phyloP scores from a whole-genome alignment of 2,113 vertebrate genomes.

The Trichomycterus rosablanca region DNA sequence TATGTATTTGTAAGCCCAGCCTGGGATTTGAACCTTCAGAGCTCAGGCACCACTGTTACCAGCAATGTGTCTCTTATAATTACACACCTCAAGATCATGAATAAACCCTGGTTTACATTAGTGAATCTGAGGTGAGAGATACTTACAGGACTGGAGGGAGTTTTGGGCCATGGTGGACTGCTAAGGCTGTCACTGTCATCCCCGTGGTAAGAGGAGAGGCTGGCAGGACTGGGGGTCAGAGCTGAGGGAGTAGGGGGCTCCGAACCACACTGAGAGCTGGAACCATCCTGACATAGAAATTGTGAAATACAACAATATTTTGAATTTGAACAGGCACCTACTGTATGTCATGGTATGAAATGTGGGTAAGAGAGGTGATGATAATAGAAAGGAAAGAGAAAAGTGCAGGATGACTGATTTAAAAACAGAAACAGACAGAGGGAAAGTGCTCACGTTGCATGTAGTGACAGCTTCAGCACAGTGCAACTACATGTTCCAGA shows the following conservation, averaged over 20 bases:
- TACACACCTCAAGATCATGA: no score
- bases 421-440: no score
- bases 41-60: no score
- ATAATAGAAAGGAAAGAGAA: not conserved
- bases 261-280: slow-evolving; percentile 86
- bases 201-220: slow-evolving; percentile 89
- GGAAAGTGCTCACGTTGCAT: not conserved
- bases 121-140: slow-evolving; percentile 14
- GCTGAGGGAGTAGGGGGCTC: slow-evolving; percentile 87
- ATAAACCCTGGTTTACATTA: no score
- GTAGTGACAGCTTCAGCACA: slow-evolving; percentile 10
- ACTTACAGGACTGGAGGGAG: slow-evolving; percentile 83
- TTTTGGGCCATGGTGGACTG: slow-evolving; percentile 92
- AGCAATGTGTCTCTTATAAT: no score
- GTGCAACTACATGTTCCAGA: not conserved
- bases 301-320: no score
- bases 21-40: no score
- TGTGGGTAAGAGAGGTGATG: no score
- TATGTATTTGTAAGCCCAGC: no score
- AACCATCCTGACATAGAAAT: slow-evolving; percentile 83
- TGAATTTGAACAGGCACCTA: no score
- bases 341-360: no score
- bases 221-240: slow-evolving; percentile 90
- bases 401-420: no score
- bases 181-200: slow-evolving; percentile 92